Base-by-base conservation (phyloP, 2,797 vertebrate genomes). In the Gallinago stenura region DNA sequence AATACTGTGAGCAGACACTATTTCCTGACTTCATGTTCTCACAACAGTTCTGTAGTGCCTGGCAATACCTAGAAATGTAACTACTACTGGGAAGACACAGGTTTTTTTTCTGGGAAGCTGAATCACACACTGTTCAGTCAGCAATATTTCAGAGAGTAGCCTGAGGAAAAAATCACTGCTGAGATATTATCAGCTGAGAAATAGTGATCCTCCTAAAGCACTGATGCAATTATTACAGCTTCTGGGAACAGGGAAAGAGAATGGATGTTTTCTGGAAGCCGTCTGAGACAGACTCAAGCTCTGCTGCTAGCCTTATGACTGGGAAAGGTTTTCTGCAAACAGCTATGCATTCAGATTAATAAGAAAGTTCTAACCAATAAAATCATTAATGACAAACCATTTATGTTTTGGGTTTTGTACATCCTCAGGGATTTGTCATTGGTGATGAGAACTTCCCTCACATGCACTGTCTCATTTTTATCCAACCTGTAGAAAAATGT, bases 1-100 rank as follows among this genome's bases (percentile, higher is more conserved):
- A 89, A 83, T 26, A 50, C 22, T 39, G 26, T 22, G 51, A 92
- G 50, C 35, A 75, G 89, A 50, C 56, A 33, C 7, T 58, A 5
- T 72, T 90, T 69, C 37, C 64, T 87, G 15, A 77, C 64, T 48
- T 83, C 35, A 16, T 64, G 30, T 65, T 71, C 79, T 84, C 41
- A 45, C 46, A 82, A 35, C 35, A 46, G 17, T 81, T 82, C 31
- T 69, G 35, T 58, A 86, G 62, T 46, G 64, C 35, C 64, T 86
- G 43, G 48, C 53, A 84, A 56, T 91, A 82, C 35, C 80, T 82
- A 68, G 58, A 85, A 88, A 83, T 75, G 21, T 53, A 77, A 92
- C 80, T 88, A 62, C 76, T 97, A 57, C 79, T 89, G 66, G 88
- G 75, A 96, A 96, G 50, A 71, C 18, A n/a, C 15, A 2, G 35